Evolutionary conservation across 2,888 invertebrate genomes (phyloP), one percentile per base, ranked within the genome.

Genomic region (Pasiphila rectangulata): DNA sequence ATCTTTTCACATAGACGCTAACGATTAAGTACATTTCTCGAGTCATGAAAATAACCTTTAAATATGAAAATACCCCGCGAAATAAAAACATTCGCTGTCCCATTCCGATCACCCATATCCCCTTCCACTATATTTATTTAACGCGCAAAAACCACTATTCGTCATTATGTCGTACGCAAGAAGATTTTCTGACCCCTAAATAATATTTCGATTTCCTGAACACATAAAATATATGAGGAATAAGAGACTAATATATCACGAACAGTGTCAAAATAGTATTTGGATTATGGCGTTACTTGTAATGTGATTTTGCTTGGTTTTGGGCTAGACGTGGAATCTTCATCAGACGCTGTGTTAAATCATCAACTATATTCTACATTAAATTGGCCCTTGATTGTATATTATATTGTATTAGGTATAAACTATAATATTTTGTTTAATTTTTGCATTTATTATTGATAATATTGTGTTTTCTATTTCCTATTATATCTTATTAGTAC

Each of bases 181-280:
- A 50, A 45, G 44, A 30, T 49, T 51, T 42, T 39, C 46, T 23
- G 41, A 41, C 50, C 57, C 6, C 46, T 48, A 51, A 54, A 55
- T 55, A 55, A 38, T 53, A 51, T 53, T 57, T 57, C 53, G 53
- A 53, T 57, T 57, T 55, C 51, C 51, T 44, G 37, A 34, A 34
- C 32, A 36, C 27, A 27, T 37, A 47, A 42, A 41, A 39, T 42
- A 20, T 43, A 25, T 23, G 7, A 15, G 13, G 47, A 38, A 42
- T 42, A 43, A 20, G 25, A 13, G 9, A 24, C 3, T 6, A 35
- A 37, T 35, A 39, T 42, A 32, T 32, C 37, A 41, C 23, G 10
- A 16, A 19, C 19, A 25, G 32, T n/a, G 24, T 35, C 34, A 19
- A 32, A 21, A 21, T 21, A 2, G 3, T 21, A 6, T 6, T 5